A percentile compares a stretch with the other conserved stretches of the same genome.
These are phyloP conservation scores for Matsumurasca onukii DNA, from an alignment of 1,140 invertebrate species.

Conservation along the genomic window DNA sequence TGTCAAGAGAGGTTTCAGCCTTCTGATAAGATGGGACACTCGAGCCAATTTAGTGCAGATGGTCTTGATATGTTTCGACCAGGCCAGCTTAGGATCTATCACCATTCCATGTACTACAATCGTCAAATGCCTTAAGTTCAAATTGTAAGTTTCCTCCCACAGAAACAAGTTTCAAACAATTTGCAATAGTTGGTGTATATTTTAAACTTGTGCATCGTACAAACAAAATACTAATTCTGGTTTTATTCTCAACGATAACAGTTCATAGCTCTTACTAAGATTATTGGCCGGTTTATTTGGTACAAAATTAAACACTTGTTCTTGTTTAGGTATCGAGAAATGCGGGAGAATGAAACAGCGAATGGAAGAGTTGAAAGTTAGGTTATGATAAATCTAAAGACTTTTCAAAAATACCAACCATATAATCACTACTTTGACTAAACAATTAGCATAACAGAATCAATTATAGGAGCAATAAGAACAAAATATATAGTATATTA, in stretches of 20 bases:
- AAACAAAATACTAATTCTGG: background rate
- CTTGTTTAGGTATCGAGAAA: conserved; percentile 62
- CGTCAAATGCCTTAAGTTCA: background rate
- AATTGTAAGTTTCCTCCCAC: background rate
- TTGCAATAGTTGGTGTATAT: background rate
- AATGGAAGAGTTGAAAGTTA: conserved; percentile 71
- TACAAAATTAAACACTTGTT: conserved; percentile 35
- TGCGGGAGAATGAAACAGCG: conserved; percentile 65
- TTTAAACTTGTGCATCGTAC: background rate
- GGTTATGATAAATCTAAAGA: conserved; percentile 28
- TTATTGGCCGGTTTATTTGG: conserved; percentile 7
- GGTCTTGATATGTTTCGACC: no score
- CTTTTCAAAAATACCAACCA: no score
- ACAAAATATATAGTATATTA: no score
- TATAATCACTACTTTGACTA: background rate
- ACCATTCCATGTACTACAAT: background rate
- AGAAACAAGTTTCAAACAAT: background rate
- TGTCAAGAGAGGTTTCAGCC: no score
- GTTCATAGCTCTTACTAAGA: background rate
- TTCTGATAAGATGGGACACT: no score
- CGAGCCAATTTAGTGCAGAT: no score
- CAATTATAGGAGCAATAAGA: background rate
- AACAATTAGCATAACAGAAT: background rate
- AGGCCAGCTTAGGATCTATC: no score
- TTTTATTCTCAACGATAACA: background rate